These are phyloP conservation scores for Drosophila gaucha DNA, from an alignment of 2,888 invertebrate genomes.

Conservation along the genomic window DNA sequence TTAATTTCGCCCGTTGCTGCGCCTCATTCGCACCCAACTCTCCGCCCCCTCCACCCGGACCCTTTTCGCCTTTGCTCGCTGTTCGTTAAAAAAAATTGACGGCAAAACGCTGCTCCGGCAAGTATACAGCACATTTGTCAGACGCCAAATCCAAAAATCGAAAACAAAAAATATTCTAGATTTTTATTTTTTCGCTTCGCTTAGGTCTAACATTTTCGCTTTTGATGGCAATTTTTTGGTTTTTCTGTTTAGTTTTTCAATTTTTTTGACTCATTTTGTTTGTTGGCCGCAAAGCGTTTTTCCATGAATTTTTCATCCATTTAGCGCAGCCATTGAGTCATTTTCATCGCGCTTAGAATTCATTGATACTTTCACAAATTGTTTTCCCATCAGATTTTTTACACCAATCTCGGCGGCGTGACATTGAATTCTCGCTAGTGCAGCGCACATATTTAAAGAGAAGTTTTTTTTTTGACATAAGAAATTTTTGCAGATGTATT, in stretches of 20 bases:
- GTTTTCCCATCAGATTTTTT: slow-evolving; percentile 42
- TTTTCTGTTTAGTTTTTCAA: slow-evolving; percentile 15
- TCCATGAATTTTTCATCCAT: slow-evolving; percentile 74
- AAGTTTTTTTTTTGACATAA: neutral
- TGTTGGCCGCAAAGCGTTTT: slow-evolving; percentile 71
- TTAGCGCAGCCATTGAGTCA: slow-evolving; percentile 67
- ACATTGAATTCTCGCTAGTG: slow-evolving; percentile 52
- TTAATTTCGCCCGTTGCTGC: slow-evolving; percentile 64
- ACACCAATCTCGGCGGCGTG: slow-evolving; percentile 31
- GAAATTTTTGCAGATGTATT: neutral
- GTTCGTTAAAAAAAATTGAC: slow-evolving; percentile 53
- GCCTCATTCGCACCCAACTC: slow-evolving; percentile 48
- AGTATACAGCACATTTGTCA: slow-evolving; percentile 58
- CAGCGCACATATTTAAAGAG: slow-evolving; percentile 17
- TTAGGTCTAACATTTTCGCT: slow-evolving; percentile 52
- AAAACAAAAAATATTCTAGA: slow-evolving; percentile 11
- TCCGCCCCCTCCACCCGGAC: neutral
- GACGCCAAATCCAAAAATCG: slow-evolving; percentile 43
- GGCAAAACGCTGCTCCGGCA: slow-evolving; percentile 45
- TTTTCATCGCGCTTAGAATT: slow-evolving; percentile 75
- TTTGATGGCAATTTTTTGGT: slow-evolving; percentile 42
- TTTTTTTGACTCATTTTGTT: slow-evolving; percentile 39
- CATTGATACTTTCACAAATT: slow-evolving; percentile 74
- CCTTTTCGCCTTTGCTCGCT: slow-evolving; percentile 9
- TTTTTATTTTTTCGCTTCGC: slow-evolving; percentile 28